phyloP scores from a whole-genome alignment of 2,113 vertebrate genomes.

The Pao palembangensis region DNA sequence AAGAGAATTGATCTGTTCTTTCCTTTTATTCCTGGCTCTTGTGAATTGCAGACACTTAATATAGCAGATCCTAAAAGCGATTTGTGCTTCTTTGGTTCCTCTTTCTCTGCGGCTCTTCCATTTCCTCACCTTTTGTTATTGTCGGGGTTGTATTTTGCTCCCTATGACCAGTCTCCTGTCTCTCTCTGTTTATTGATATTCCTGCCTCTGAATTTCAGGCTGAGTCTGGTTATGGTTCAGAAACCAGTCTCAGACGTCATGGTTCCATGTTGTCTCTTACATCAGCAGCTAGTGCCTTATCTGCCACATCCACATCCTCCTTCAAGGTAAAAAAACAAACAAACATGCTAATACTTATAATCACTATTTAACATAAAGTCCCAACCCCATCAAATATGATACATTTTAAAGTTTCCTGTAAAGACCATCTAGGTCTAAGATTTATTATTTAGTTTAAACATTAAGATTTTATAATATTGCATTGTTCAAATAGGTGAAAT shows the following conservation, averaged over 20 bases:
- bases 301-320: constrained; percentile 93
- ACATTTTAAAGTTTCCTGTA: too few species aligned
- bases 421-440: too few species aligned
- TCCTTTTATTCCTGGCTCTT: constrained; percentile 3
- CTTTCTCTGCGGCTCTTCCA: too few species aligned
- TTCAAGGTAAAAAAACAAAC: constrained; percentile 84
- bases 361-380: too few species aligned
- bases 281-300: constrained; percentile 93
- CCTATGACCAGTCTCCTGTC: not conserved
- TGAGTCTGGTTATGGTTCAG: constrained; percentile 96
- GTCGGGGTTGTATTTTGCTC: not conserved
- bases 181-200: not conserved
- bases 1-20: constrained; percentile 3
- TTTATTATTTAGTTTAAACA: too few species aligned
- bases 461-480: too few species aligned
- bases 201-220: constrained; percentile 47
- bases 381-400: too few species aligned
- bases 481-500: too few species aligned
- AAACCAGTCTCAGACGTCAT: constrained; percentile 93
- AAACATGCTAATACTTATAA: too few species aligned
- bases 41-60: constrained; percentile 8
- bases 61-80: constrained; percentile 11
- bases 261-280: constrained; percentile 96
- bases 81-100: not conserved
- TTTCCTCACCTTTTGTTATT: too few species aligned